Percentiles rank a stretch among this genome's conserved stretches.
These are phyloP conservation scores for Callipepla californica DNA, from an alignment of 2,113 vertebrate genomes.

Conservation along the genomic window DNA sequence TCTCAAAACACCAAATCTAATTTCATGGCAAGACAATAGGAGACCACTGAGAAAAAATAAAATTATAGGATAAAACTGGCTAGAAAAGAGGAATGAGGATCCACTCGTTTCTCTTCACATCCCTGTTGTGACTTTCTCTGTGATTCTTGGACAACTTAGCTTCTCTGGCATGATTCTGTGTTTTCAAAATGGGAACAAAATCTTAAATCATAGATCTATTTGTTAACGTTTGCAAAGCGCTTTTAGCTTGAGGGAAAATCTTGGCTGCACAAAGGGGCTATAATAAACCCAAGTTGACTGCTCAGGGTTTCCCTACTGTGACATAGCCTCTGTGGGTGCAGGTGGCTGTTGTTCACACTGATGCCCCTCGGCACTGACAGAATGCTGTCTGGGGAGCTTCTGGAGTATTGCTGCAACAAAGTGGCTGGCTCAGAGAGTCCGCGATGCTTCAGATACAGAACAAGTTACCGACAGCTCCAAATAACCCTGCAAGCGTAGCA, in stretches of 20 bases:
- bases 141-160: neutral
- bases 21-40: neutral
- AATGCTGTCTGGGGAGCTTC: neutral
- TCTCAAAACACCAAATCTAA: neutral
- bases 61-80: neutral
- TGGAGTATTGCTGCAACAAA: neutral
- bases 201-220: neutral
- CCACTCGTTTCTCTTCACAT: neutral
- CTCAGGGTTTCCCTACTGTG: neutral
- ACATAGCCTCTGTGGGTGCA: neutral
- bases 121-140: neutral
- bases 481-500: neutral
- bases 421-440: neutral
- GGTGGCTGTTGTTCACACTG: neutral
- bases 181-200: neutral
- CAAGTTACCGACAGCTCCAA: neutral
- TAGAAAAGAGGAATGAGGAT: neutral
- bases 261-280: neutral
- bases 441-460: conserved; percentile 2
- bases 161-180: neutral
- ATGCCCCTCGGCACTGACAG: neutral
- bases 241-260: neutral
- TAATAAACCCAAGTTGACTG: neutral
- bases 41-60: neutral
- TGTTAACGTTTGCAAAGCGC: neutral